phyloP scores from a whole-genome alignment of 2,888 invertebrate genomes.

The Oligia fasciuncula region DNA sequence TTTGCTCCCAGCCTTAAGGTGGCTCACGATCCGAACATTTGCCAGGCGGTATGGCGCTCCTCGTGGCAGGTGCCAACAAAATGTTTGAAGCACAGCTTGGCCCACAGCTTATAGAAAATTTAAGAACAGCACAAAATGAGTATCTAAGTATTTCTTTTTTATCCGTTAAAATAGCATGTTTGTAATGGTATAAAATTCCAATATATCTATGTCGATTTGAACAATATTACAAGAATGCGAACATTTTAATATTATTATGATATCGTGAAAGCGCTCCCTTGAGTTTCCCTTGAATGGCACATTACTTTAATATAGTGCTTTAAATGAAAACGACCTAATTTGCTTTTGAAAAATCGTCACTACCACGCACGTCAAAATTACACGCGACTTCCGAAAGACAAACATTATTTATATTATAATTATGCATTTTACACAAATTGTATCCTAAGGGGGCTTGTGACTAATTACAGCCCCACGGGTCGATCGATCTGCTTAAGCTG shows the following conservation, averaged over 20 bases:
- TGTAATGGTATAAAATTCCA: neutral
- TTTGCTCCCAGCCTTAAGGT: neutral
- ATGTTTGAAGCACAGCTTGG: conserved; percentile 8
- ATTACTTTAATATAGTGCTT: conserved; percentile 47
- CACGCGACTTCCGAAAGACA: conserved; percentile 23
- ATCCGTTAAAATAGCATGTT: neutral
- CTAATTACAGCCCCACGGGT: too few relatives aligned
- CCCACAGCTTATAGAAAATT: conserved; percentile 10
- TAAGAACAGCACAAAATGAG: neutral
- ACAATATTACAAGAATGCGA: conserved; percentile 16
- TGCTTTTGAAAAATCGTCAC: conserved; percentile 47
- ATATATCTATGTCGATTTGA: conserved; percentile 4
- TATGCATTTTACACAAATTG: neutral
- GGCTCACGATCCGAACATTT: conserved; percentile 31
- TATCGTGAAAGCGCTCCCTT: conserved; percentile 50
- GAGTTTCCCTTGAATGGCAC: conserved; percentile 36
- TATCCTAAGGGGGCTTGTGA: neutral
- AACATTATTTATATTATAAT: neutral
- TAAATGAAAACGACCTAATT: conserved; percentile 56
- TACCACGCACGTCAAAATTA: conserved; percentile 35
- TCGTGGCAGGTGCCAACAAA: conserved; percentile 26
- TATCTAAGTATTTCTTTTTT: neutral
- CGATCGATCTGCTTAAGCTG: too few relatives aligned
- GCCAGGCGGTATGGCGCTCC: conserved; percentile 1
- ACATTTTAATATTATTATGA: conserved; percentile 39